phyloP scores from a whole-genome alignment of 2,113 vertebrate genomes.

The Xerus inauris region DNA sequence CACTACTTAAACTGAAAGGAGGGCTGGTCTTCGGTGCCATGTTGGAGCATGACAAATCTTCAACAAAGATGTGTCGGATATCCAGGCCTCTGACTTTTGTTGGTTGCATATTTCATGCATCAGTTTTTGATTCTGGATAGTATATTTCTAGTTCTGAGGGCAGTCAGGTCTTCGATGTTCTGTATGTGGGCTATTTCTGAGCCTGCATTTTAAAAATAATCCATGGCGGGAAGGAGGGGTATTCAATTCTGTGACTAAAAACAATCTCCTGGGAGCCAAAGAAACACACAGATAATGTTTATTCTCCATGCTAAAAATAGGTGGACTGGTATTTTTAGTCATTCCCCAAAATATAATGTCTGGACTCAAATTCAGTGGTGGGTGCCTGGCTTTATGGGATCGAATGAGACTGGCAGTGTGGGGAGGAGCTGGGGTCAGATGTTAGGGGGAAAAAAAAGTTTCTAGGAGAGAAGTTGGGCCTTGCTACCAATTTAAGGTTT shows the following conservation, averaged over 20 bases:
- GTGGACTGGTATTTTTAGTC: conserved; percentile 78
- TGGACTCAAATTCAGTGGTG: conserved; percentile 80
- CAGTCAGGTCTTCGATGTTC: conserved; percentile 58
- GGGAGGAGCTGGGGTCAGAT: conserved; percentile 72
- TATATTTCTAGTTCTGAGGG: conserved; percentile 68
- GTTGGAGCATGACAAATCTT: background rate
- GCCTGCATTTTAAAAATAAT: conserved; percentile 81
- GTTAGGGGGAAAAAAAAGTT: conserved; percentile 52
- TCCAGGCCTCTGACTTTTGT: background rate
- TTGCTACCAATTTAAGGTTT: conserved; percentile 74
- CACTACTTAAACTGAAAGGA: background rate
- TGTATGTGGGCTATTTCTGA: conserved; percentile 76
- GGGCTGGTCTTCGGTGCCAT: background rate
- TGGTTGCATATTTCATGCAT: background rate
- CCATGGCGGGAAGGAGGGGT: conserved; percentile 74
- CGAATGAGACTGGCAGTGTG: conserved; percentile 25
- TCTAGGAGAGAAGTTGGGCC: conserved; percentile 33
- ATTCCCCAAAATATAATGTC: conserved; percentile 81
- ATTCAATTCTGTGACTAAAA: conserved; percentile 84
- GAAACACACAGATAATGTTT: conserved; percentile 84
- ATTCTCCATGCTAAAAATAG: conserved; percentile 82
- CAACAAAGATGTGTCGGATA: background rate
- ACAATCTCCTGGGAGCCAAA: conserved; percentile 80
- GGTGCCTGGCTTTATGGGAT: conserved; percentile 74
- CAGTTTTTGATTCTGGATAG: conserved; percentile 69